These are phyloP conservation scores for Coptotermes formosanus DNA, from an alignment of 1,140 invertebrate genomes.

Conservation along the genomic window DNA sequence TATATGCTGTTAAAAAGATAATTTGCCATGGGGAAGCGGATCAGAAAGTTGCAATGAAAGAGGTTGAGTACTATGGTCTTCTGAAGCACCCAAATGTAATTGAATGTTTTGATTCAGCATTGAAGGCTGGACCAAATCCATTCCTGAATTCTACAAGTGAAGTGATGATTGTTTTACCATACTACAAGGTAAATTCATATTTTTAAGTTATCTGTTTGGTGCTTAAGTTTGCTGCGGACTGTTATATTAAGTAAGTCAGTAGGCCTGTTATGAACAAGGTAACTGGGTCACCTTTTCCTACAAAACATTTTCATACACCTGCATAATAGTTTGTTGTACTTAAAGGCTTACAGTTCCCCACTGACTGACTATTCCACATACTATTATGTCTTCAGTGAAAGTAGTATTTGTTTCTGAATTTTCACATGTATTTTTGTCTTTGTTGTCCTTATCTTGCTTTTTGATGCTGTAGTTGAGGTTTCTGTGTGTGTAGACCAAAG, in stretches of 20 bases:
- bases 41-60: constrained; percentile 67
- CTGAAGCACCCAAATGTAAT: constrained; percentile 77
- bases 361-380: too few relatives aligned
- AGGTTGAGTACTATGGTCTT: constrained; percentile 72
- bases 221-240: not conserved
- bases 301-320: not conserved
- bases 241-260: not conserved
- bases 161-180: constrained; percentile 75
- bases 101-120: constrained; percentile 67
- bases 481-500: too few relatives aligned
- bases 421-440: too few relatives aligned
- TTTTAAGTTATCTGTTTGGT: constrained; percentile 5
- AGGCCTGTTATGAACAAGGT: not conserved
- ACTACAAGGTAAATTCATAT: constrained; percentile 61
- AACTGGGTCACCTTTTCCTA: not conserved
- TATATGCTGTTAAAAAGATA: constrained; percentile 80
- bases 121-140: constrained; percentile 63
- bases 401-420: too few relatives aligned
- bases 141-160: constrained; percentile 68
- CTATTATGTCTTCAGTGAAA: too few relatives aligned
- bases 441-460: too few relatives aligned
- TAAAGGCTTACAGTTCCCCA: too few relatives aligned
- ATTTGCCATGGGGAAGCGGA: constrained; percentile 78
- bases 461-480: too few relatives aligned
- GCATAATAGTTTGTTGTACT: too few relatives aligned